A percentile compares a stretch with the other conserved stretches of the same genome.
phyloP scores from a whole-genome alignment of 2,888 invertebrate species.

The Thysanoteuthis rhombus region DNA sequence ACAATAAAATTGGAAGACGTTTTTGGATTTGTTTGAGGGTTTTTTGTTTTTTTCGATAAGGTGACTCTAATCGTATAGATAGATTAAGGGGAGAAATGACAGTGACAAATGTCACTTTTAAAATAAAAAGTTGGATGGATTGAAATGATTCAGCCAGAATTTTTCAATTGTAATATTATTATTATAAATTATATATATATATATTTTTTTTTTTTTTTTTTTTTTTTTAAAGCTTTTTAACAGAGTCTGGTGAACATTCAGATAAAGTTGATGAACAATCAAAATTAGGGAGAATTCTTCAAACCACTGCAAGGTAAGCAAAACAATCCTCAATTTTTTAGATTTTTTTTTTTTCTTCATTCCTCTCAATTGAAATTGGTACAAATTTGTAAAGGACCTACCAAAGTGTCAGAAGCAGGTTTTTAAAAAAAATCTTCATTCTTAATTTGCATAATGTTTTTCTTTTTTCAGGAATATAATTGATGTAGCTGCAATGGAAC shows the following conservation, averaged over 20 bases:
- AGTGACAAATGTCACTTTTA: no score
- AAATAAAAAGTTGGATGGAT: no score
- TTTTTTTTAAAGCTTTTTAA: slow-evolving; percentile 22
- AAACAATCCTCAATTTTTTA: neutral
- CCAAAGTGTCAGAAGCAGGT: neutral
- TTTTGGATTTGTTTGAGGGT: no score
- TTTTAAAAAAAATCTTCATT: no score
- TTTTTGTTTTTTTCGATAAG: no score
- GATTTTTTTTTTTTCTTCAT: neutral
- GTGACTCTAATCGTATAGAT: no score
- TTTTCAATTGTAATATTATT: no score
- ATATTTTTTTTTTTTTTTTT: neutral
- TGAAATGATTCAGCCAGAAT: no score
- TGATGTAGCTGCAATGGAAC: slow-evolving; percentile 90
- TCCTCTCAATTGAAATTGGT: neutral
- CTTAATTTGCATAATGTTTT: no score
- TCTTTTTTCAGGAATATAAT: slow-evolving; percentile 81
- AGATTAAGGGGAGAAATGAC: no score
- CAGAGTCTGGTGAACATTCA: slow-evolving; percentile 31
- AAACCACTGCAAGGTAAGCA: slow-evolving; percentile 84
- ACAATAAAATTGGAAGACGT: no score
- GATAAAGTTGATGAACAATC: slow-evolving; percentile 88
- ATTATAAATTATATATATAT: no score
- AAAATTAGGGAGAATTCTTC: slow-evolving; percentile 86
- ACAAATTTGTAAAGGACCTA: neutral